Base-by-base conservation (phyloP, 1,140 invertebrate genomes). In the Drosophila simulans region DNA sequence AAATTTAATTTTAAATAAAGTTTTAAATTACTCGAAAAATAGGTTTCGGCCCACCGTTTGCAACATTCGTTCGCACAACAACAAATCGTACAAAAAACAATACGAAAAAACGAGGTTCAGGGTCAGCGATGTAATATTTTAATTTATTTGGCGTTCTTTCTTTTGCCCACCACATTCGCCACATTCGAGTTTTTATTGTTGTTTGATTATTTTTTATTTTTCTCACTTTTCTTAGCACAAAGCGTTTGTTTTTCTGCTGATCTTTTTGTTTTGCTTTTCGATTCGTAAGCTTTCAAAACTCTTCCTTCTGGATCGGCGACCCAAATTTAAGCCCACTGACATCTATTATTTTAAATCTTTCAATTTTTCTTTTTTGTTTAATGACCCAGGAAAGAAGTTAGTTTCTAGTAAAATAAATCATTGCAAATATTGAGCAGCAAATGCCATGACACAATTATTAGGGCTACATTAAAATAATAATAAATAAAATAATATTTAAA, bases 81-180 rank as follows among this genome's bases (percentile, higher is more conserved):
- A 48, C 43, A 62, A 59, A 49, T 40, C 5, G 8, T 8, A 55
- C 15, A 5, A 27, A 34, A 22, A 62, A 31, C 17, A 54, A 39
- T 17, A 42, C 31, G 4, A 48, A 59, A 20, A 35, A 60, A 45
- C 78, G 58, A 70, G 64, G 80, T 86, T 86, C 79, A 86, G 63
- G 83, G 83, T 88, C 83, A 88, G 66, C 65, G 69, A 63, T 86
- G 82, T 88, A 86, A 86, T 86, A 86, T 82, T 79, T 86, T 76
- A 86, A 88, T 86, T 86, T 88, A 76, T 71, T 58, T 85, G 59
- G 48, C 46, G 53, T 77, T 85, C 69, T 78, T 86, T 78, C 59
- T 71, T 64, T 79, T 68, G 40, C 37, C 54, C 48, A 35, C 15
- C 25, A 42, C 11, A 39, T 69, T 69, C 63, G 31, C 39, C 42